Evolutionary conservation across 2,888 invertebrate genomes (phyloP).

Genomic region (Drepanosiphum platanoidis): DNA sequence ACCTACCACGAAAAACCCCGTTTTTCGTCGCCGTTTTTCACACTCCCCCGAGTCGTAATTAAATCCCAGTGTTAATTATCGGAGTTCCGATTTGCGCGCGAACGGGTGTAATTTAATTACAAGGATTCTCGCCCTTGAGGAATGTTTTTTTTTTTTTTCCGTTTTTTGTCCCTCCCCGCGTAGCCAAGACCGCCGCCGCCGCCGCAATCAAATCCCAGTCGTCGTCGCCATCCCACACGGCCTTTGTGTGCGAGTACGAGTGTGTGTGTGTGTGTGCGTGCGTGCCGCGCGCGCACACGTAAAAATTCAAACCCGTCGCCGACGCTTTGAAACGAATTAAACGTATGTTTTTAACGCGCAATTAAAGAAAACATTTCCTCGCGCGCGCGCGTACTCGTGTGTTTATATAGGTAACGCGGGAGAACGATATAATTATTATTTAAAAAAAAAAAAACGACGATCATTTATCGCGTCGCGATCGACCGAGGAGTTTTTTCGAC

Average conservation of each 20-base stretch:
- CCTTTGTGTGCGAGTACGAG: neutral
- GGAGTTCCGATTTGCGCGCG: conserved; percentile 38
- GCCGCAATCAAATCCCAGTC: conserved; percentile 37
- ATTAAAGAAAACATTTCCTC: conserved; percentile 25
- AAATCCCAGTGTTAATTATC: conserved; percentile 56
- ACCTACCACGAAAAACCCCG: conserved; percentile 16
- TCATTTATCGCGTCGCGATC: too few species aligned
- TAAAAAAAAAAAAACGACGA: too few species aligned
- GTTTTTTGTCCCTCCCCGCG: neutral
- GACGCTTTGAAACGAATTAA: conserved; percentile 21
- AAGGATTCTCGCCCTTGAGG: conserved; percentile 46
- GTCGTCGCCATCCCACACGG: neutral
- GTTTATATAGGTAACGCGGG: neutral
- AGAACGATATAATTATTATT: too few species aligned
- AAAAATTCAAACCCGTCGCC: conserved; percentile 27
- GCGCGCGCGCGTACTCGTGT: too few species aligned
- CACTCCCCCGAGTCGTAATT: conserved; percentile 35
- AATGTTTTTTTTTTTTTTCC: conserved; percentile 52
- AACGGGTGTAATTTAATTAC: conserved; percentile 58
- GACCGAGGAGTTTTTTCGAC: too few species aligned
- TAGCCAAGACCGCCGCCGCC: conserved; percentile 43
- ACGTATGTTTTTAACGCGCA: conserved; percentile 25
- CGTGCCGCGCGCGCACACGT: neutral
- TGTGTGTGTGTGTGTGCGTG: too few species aligned
- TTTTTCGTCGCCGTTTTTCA: conserved; percentile 41